A percentile compares a stretch with the other conserved stretches of the same genome.
Conservation (phyloP, 2,888 invertebrate genomes). For the Pteria penguin region DNA sequence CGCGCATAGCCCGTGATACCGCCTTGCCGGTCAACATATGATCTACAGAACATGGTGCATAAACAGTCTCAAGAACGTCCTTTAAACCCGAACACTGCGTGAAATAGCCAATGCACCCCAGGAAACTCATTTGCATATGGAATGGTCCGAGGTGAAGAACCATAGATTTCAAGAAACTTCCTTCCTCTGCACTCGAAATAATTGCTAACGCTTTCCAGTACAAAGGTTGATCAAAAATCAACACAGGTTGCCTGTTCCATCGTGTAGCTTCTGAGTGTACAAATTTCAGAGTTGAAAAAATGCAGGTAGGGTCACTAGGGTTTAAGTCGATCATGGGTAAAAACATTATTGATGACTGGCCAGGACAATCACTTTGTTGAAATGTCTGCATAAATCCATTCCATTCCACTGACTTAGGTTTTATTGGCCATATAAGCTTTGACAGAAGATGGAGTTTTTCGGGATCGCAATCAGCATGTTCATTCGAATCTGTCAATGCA, state of each 20-base stretch:
- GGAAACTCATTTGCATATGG: constrained; percentile 54
- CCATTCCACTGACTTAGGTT: constrained; percentile 5
- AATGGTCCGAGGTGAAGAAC: constrained; percentile 45
- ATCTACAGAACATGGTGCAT: constrained; percentile 48
- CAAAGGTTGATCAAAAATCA: constrained; percentile 59
- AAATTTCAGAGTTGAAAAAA: constrained; percentile 50
- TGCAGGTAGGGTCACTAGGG: constrained; percentile 53
- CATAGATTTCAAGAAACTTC: constrained; percentile 13
- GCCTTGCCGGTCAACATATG: constrained; percentile 58
- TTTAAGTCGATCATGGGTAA: constrained; percentile 61
- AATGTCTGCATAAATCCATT: constrained; percentile 21
- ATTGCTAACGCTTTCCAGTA: constrained; percentile 53
- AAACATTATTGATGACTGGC: constrained; percentile 8
- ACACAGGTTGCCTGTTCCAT: constrained; percentile 33
- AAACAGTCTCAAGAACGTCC: constrained; percentile 54
- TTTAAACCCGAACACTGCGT: constrained; percentile 53
- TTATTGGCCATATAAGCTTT: not conserved
- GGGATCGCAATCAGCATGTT: not conserved
- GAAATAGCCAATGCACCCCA: constrained; percentile 56
- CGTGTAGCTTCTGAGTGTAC: constrained; percentile 35
- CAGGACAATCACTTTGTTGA: not conserved
- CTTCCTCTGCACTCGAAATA: constrained; percentile 28
- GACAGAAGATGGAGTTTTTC: not conserved
- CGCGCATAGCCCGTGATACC: constrained; percentile 48
- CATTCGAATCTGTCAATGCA: not conserved